Percentiles rank a stretch among this genome's conserved stretches.
Evolutionary conservation across 2,888 invertebrate species (phyloP).

Genomic region (Cosmia trapezina): DNA sequence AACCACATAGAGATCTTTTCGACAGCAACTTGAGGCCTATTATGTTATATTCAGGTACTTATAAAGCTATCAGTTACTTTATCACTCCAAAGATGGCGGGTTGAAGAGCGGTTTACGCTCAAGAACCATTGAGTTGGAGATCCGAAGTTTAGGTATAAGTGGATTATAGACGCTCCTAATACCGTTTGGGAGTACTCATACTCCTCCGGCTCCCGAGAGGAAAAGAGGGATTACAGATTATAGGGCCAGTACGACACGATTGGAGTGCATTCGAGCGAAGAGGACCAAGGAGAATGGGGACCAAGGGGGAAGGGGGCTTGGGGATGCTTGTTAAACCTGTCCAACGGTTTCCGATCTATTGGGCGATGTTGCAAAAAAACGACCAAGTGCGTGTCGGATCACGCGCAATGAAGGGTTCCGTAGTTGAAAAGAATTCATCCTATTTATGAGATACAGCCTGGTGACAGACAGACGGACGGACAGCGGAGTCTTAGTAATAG

Average conservation of each 20-base stretch:
- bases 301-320: not conserved
- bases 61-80: not conserved
- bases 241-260: slow-evolving; percentile 23
- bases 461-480: no score
- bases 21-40: not conserved
- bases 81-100: not conserved
- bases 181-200: slow-evolving; percentile 1
- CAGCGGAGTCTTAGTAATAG: no score
- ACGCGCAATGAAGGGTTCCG: no score
- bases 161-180: slow-evolving; percentile 28
- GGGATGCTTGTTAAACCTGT: slow-evolving; percentile 22
- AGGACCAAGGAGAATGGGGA: not conserved
- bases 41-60: not conserved
- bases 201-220: slow-evolving; percentile 4
- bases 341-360: slow-evolving; percentile 19
- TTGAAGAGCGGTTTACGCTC: slow-evolving; percentile 19
- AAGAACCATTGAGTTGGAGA: slow-evolving; percentile 28
- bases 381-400: no score
- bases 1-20: not conserved
- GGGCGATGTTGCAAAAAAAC: no score
- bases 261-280: slow-evolving; percentile 45
- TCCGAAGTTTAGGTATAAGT: slow-evolving; percentile 34
- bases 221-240: slow-evolving; percentile 41
- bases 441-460: no score
- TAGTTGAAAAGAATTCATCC: no score